Evolutionary conservation across 1,140 invertebrate genomes (phyloP).

Genomic region (Drosophila sechellia): DNA sequence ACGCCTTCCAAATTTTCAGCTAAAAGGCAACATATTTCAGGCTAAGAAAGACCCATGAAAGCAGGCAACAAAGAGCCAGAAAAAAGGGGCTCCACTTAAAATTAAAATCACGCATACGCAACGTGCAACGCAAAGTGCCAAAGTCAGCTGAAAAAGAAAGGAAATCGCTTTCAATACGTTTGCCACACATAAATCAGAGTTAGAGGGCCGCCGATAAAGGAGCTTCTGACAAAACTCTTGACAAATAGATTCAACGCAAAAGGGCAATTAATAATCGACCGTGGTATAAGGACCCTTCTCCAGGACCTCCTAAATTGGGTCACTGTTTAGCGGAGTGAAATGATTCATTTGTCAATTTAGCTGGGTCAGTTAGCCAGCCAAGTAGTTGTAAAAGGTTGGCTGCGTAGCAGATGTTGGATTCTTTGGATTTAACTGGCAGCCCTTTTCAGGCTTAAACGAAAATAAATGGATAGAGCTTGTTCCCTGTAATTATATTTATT

Average conservation of each 20-base stretch:
- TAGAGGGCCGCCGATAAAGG: slow-evolving; percentile 40
- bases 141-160: slow-evolving; percentile 24
- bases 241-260: slow-evolving; percentile 61
- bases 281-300: neutral
- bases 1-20: slow-evolving; percentile 30
- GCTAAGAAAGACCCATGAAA: slow-evolving; percentile 17
- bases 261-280: slow-evolving; percentile 50
- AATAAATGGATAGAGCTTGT: neutral
- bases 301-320: slow-evolving; percentile 20
- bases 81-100: slow-evolving; percentile 45
- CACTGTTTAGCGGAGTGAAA: slow-evolving; percentile 45
- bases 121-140: slow-evolving; percentile 32
- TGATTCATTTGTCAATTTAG: slow-evolving; percentile 49
- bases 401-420: slow-evolving; percentile 9
- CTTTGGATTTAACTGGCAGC: neutral
- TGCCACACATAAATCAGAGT: slow-evolving; percentile 56
- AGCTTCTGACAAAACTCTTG: slow-evolving; percentile 40
- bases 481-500: neutral
- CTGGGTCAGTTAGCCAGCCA: slow-evolving; percentile 29
- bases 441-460: neutral
- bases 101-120: slow-evolving; percentile 63
- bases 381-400: neutral
- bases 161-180: slow-evolving; percentile 55
- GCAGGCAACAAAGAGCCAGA: slow-evolving; percentile 26
- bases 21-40: slow-evolving; percentile 49